These are phyloP conservation scores for Dreissena polymorpha DNA, from an alignment of 1,140 invertebrate species.

Conservation along the genomic window DNA sequence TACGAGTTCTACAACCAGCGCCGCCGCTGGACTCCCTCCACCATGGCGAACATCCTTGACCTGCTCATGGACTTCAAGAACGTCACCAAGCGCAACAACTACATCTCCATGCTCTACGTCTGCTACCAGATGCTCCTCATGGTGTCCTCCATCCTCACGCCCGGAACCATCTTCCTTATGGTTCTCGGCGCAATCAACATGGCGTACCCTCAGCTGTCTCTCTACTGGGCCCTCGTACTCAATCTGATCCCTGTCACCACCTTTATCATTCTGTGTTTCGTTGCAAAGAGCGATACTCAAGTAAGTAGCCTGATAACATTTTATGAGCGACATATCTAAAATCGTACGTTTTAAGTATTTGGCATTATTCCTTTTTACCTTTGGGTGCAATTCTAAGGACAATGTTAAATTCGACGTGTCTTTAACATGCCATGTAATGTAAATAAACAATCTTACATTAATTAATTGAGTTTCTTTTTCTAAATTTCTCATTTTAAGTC, in stretches of 20 bases:
- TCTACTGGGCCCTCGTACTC: slow-evolving; percentile 79
- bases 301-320: slow-evolving; percentile 60
- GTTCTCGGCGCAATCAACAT: slow-evolving; percentile 82
- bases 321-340: no score
- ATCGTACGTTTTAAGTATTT: no score
- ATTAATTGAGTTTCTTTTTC: no score
- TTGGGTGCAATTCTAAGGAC: no score
- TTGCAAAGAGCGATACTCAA: slow-evolving; percentile 79
- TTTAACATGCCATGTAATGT: no score
- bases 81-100: slow-evolving; percentile 74
- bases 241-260: slow-evolving; percentile 81
- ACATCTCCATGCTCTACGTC: slow-evolving; percentile 71
- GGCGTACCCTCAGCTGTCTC: slow-evolving; percentile 80
- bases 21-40: slow-evolving; percentile 85
- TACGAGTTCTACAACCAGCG: slow-evolving; percentile 85
- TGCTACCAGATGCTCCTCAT: slow-evolving; percentile 77
- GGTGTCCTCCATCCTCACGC: slow-evolving; percentile 83
- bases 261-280: slow-evolving; percentile 81
- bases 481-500: no score
- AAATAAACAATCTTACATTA: no score
- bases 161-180: slow-evolving; percentile 85
- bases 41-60: slow-evolving; percentile 85
- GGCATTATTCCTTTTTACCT: no score
- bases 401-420: no score
- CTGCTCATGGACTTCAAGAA: slow-evolving; percentile 77